phyloP scores from a whole-genome alignment of 2,797 vertebrate species.

The Eupleurogrammus muticus region DNA sequence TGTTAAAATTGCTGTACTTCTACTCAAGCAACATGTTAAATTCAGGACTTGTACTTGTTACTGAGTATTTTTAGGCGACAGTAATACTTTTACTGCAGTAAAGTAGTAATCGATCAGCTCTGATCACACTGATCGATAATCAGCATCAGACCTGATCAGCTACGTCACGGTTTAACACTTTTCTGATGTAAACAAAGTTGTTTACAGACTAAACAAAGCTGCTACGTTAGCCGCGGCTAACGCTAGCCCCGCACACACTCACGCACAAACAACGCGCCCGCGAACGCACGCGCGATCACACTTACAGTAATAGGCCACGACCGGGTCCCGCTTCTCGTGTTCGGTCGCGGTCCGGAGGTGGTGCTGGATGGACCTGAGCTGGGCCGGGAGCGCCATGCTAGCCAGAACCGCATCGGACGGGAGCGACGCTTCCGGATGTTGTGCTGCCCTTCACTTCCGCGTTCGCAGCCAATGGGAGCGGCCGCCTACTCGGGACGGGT shows the following conservation, averaged over 20 bases:
- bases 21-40: too few species aligned
- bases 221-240: conserved; percentile 50
- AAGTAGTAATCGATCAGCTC: too few species aligned
- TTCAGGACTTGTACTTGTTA: too few species aligned
- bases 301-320: conserved; percentile 97
- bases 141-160: background rate
- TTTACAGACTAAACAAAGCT: conserved; percentile 39
- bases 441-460: conserved; percentile 60
- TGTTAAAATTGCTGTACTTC: too few species aligned
- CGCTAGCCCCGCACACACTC: conserved; percentile 75
- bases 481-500: conserved; percentile 12
- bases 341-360: conserved; percentile 94
- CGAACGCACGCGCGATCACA: conserved; percentile 42
- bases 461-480: conserved; percentile 56
- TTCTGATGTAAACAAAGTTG: background rate
- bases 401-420: background rate
- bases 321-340: conserved; percentile 93
- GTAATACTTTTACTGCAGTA: too few species aligned
- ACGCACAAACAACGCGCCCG: conserved; percentile 63
- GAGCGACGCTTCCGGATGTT: conserved; percentile 40
- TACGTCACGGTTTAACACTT: too few species aligned
- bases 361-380: conserved; percentile 91
- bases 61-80: too few species aligned
- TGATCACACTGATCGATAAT: too few species aligned
- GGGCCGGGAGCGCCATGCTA: conserved; percentile 87